Evolutionary conservation across 2,113 vertebrate genomes (phyloP).

Genomic region (Hypocryptadius cinnamomeus): DNA sequence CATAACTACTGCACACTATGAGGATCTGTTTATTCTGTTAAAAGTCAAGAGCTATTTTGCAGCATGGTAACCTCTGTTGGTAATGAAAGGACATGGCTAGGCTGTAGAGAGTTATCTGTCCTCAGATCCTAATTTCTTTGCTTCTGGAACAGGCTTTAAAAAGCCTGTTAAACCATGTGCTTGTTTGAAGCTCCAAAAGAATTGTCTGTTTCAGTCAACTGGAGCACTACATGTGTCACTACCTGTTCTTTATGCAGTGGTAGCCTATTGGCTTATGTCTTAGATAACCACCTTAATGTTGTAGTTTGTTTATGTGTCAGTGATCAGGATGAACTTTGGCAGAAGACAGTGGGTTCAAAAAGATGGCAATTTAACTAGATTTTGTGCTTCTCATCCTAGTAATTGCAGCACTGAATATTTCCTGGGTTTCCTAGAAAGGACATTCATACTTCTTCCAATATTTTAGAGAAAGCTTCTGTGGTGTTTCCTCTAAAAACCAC

Average conservation of each 20-base stretch:
- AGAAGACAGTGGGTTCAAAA: background rate
- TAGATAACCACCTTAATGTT: background rate
- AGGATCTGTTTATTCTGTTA: background rate
- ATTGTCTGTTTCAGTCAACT: background rate
- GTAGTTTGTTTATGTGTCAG: background rate
- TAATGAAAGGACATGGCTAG: background rate
- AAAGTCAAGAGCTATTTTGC: background rate
- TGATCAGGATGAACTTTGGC: background rate
- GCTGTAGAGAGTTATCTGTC: background rate
- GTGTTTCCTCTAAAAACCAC: background rate
- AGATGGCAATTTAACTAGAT: background rate
- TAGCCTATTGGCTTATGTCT: background rate
- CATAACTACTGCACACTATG: background rate
- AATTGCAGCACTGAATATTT: background rate
- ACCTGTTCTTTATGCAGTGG: background rate
- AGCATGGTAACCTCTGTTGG: background rate
- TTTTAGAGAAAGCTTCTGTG: background rate
- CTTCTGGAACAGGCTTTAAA: background rate
- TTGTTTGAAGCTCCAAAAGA: background rate
- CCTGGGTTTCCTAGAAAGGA: background rate
- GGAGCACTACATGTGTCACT: background rate
- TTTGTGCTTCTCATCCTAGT: background rate
- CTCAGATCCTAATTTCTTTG: background rate
- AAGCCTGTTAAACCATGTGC: background rate
- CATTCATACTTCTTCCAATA: background rate